These are phyloP conservation scores for Limosa lapponica DNA, from an alignment of 2,797 vertebrate genomes.

Conservation along the genomic window DNA sequence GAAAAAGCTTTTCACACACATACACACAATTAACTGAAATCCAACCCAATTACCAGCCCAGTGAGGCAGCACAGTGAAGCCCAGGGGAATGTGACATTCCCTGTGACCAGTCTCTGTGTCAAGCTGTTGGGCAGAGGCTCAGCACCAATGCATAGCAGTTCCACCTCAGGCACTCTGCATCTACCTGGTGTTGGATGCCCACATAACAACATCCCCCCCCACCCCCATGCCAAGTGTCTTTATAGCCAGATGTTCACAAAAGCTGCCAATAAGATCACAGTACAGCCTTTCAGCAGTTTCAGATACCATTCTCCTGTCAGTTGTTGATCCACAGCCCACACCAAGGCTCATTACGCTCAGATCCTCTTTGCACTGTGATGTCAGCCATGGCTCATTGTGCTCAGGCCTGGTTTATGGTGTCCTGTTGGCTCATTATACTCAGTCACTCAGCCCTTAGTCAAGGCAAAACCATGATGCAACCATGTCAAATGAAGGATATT, in stretches of 20 bases:
- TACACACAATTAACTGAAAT: not conserved
- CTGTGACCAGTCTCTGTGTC: not conserved
- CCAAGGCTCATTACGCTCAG: not conserved
- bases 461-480: not conserved
- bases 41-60: not conserved
- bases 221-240: not conserved
- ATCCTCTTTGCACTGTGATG: not conserved
- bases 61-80: not conserved
- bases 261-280: not conserved
- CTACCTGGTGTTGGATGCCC: not conserved
- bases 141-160: not conserved
- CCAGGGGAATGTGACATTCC: not conserved
- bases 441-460: not conserved
- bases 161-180: not conserved
- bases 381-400: not conserved
- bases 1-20: not conserved
- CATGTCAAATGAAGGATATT: not conserved
- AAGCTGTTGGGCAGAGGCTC: not conserved
- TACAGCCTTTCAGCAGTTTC: not conserved
- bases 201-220: accelerated
- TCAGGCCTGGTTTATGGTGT: not conserved
- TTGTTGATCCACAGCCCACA: not conserved
- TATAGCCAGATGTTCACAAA: not conserved
- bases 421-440: not conserved
- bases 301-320: not conserved